phyloP scores from a whole-genome alignment of 2,888 invertebrate species.

The Plagiodera versicolora region DNA sequence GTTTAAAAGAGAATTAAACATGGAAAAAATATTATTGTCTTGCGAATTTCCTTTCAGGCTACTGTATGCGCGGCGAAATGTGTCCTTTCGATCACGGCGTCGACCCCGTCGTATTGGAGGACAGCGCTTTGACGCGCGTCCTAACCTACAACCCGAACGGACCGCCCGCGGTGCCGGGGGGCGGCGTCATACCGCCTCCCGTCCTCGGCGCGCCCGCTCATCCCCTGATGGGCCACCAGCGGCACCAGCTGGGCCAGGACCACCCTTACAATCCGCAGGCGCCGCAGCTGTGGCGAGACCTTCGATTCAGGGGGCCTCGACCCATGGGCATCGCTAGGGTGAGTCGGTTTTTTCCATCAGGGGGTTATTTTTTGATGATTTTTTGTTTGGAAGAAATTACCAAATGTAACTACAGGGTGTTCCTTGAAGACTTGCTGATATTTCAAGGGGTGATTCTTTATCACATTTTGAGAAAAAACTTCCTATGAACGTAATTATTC shows the following conservation, averaged over 20 bases:
- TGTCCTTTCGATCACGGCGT: constrained; percentile 97
- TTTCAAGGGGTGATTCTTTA: too few relatives aligned
- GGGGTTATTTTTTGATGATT: too few relatives aligned
- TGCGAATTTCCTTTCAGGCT: constrained; percentile 25
- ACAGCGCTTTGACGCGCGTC: constrained; percentile 66
- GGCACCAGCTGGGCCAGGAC: constrained; percentile 41
- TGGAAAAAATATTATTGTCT: too few relatives aligned
- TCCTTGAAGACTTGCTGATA: too few relatives aligned
- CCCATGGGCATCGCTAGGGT: constrained; percentile 46
- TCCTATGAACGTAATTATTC: too few relatives aligned
- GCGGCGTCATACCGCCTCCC: constrained; percentile 36
- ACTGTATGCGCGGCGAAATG: constrained; percentile 92
- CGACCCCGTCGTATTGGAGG: constrained; percentile 94
- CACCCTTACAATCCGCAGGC: constrained; percentile 52
- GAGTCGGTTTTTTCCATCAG: constrained; percentile 19
- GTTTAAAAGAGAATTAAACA: too few relatives aligned
- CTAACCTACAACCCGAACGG: constrained; percentile 58
- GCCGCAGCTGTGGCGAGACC: constrained; percentile 51
- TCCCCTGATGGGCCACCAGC: constrained; percentile 47
- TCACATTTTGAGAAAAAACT: too few relatives aligned
- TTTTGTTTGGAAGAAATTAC: too few relatives aligned
- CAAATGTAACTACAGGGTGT: too few relatives aligned
- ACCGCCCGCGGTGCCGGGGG: constrained; percentile 35
- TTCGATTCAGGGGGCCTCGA: constrained; percentile 47
- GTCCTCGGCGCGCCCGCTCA: constrained; percentile 44